phyloP scores from a whole-genome alignment of 2,797 vertebrate species.

The Diceros bicornis region DNA sequence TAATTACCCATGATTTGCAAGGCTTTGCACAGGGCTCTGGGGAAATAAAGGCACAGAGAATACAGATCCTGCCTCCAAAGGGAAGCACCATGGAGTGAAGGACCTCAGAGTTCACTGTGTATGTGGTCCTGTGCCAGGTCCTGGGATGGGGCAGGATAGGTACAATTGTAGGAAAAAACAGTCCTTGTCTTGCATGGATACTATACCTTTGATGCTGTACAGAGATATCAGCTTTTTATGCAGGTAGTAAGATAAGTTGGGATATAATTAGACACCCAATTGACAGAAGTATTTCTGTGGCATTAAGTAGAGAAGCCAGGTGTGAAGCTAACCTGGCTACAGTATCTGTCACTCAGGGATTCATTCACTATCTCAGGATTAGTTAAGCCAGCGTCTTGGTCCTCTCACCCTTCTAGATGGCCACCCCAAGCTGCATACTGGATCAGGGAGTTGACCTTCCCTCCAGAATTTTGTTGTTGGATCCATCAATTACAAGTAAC shows the following conservation, averaged over 20 bases:
- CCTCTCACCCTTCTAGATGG: neutral
- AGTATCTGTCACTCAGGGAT: neutral
- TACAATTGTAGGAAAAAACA: neutral
- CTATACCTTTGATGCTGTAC: neutral
- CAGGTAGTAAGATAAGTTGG: neutral
- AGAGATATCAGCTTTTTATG: neutral
- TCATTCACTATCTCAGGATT: neutral
- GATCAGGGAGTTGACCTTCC: neutral
- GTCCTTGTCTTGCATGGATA: neutral
- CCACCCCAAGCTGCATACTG: neutral
- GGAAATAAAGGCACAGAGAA: neutral
- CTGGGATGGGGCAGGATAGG: neutral
- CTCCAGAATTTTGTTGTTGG: neutral
- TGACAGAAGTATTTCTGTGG: neutral
- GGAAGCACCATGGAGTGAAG: neutral
- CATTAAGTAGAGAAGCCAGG: neutral
- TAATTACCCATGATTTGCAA: neutral
- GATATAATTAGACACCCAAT: neutral
- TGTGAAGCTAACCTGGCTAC: neutral
- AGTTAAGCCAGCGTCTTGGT: neutral
- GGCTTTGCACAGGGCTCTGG: neutral
- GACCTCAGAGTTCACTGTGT: neutral
- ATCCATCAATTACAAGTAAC: neutral
- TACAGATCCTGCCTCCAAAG: neutral
- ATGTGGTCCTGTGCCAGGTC: neutral